Conservation (phyloP, 2,888 invertebrate species). For the Acleris sparsana region DNA sequence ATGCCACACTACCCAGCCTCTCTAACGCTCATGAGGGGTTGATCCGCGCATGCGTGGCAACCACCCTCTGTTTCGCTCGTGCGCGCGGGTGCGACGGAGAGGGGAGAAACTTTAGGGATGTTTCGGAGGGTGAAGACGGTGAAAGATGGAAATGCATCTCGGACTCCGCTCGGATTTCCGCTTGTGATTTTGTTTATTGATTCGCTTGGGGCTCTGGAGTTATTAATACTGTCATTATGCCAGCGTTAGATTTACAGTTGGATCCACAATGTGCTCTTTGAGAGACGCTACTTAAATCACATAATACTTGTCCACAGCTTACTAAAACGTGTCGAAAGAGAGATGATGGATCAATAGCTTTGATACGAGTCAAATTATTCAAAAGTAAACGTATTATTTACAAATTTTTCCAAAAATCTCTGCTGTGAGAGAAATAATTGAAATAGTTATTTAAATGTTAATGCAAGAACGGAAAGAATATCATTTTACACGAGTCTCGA, state of each 20-base stretch:
- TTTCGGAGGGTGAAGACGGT: conserved; percentile 81
- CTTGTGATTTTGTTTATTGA: conserved; percentile 82
- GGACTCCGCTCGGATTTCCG: conserved; percentile 81
- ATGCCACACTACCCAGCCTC: conserved; percentile 72
- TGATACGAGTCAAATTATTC: not conserved
- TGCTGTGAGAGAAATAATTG: not conserved
- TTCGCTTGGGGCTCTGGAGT: conserved; percentile 66
- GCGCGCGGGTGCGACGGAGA: conserved; percentile 53
- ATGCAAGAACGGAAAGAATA: too few relatives aligned
- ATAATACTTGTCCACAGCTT: not conserved
- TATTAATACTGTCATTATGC: conserved; percentile 75
- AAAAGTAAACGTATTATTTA: too few relatives aligned
- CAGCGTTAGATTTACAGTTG: conserved; percentile 64
- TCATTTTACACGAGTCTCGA: conserved; percentile 12
- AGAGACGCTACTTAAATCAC: conserved; percentile 12
- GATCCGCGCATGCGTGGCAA: conserved; percentile 72
- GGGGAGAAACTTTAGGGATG: conserved; percentile 72
- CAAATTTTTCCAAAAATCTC: conserved; percentile 29
- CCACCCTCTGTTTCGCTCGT: conserved; percentile 56
- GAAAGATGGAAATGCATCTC: conserved; percentile 83
- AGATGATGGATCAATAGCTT: not conserved
- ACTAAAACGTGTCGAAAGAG: not conserved
- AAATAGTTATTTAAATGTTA: too few relatives aligned
- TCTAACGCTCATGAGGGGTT: conserved; percentile 75
- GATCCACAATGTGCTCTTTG: conserved; percentile 61